Base-by-base conservation (phyloP, 2,113 vertebrate species). In the Serilophus lunatus region DNA sequence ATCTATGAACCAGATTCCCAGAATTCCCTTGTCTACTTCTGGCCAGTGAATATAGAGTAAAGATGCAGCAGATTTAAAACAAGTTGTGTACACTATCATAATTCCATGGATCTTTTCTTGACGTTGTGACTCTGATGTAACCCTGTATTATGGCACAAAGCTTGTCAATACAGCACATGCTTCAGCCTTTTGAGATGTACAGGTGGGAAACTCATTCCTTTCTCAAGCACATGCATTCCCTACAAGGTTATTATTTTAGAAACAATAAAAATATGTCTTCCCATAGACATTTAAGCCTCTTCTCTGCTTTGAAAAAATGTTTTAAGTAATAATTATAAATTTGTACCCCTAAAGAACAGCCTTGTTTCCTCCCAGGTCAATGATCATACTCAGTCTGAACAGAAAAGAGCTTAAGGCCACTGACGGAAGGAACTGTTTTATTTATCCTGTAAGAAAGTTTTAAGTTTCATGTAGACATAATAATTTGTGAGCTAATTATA, bases 401-500 rank as follows among this genome's bases (percentile, higher is more conserved):
- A 70, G n/a, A 66, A 42, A 36, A 63, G 68, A 75, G 4, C 36
- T 56, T 66, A 49, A 82, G 20, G 14, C 7, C 10, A 7, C 20
- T 51, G 66, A 33, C 6, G 71, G n/a, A 54, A 75, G 12, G 4
- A 31, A 20, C 28, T 81, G 8, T 25, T 77, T 26, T 60, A 50
- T 64, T 84, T 70, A 31, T 61, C 33, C 10, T 80, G 7, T 60
- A 36, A 26, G 28, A 56, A 23, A 77, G 19, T 77, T 86, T 18
- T 60, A 51, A 75, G n/a, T 42, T 11, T 78, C 36, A 38, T 0
- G 1, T 10, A 9, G 38, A 45, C 13, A 20, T 28, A 50, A 82
- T 69, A 44, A 68, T 91, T 35, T 80, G 16, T 93, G 50, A 88
- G 63, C 60, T 95, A 92, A 76, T 79, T 77, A 42, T 80, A 33